Conservation (phyloP, 2,888 invertebrate species). For the Ochropleura plecta region DNA sequence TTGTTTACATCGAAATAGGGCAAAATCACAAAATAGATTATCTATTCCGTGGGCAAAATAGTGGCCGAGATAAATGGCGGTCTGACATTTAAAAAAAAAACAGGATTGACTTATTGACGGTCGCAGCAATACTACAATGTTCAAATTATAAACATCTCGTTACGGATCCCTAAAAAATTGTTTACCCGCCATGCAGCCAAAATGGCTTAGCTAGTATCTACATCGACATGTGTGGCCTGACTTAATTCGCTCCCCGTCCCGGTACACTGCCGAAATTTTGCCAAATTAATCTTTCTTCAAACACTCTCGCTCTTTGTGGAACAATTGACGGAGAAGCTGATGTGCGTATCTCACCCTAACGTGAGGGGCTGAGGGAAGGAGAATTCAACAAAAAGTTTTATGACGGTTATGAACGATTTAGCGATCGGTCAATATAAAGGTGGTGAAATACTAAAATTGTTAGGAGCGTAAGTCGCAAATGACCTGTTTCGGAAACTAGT, state of each 20-base stretch:
- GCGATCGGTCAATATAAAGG: slow-evolving; percentile 29
- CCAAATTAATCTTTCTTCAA: slow-evolving; percentile 89
- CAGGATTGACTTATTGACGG: not conserved
- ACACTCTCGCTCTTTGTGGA: slow-evolving; percentile 84
- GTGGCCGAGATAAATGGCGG: not conserved
- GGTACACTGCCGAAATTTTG: slow-evolving; percentile 76
- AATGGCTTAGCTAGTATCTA: slow-evolving; percentile 21
- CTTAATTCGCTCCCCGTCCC: slow-evolving; percentile 57
- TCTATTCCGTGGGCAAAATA: too few relatives aligned
- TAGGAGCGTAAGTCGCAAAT: not conserved
- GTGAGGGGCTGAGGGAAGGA: slow-evolving; percentile 47
- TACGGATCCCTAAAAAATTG: not conserved
- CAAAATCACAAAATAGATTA: too few relatives aligned
- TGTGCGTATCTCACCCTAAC: slow-evolving; percentile 61
- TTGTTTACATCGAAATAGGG: too few relatives aligned
- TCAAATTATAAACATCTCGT: not conserved
- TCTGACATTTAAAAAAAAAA: too few relatives aligned
- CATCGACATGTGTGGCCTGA: slow-evolving; percentile 49
- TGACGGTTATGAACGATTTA: slow-evolving; percentile 22
- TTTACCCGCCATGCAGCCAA: not conserved
- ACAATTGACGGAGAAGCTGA: slow-evolving; percentile 77
- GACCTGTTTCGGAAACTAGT: too few relatives aligned
- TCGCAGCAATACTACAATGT: not conserved
- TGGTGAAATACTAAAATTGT: slow-evolving; percentile 10
- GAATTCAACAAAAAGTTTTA: slow-evolving; percentile 33